Base-by-base conservation (phyloP, 2,797 vertebrate species). In the Numenius phaeopus region DNA sequence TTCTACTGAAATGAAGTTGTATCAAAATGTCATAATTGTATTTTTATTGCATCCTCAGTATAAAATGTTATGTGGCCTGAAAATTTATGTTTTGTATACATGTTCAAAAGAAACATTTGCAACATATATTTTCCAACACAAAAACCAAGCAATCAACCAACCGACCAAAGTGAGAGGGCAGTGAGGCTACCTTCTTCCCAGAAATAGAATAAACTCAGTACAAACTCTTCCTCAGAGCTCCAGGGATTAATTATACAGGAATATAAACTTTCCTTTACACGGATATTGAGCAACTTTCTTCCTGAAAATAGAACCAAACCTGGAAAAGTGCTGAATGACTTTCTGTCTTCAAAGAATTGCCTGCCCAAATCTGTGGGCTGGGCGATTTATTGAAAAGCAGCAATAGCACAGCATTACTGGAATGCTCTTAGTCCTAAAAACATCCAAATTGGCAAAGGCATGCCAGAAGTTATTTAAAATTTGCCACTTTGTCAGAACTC, bases 211-310 rank as follows among this genome's bases (percentile, higher is more conserved):
- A 64, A 77, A 4, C 30, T 82, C 27, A 29, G 7, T 62, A 29
- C 57, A 88, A 87, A 86, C 8, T 40, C 29, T 70, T 89, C 67
- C 27, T 89, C 82, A 73, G 62, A 79, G 44, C 57, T 92, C 82
- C 73, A 77, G 73, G 44, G 75, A 79, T 75, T 85, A 85, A 91
- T 92, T 91, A 83, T 62, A 50, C 49, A 83, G 44, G 59, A 90
- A 70, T 59, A 85, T 70, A 80, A 90, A 93, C 71, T 87, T 94
- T 67, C 52, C 75, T 87, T 47, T 70, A 42, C 30, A 57, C 1
- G 8, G 59, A 79, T 90, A 87, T 83, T 85, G 78, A 94, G 58
- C 32, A 90, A 70, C 30, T 90, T 95, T 88, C 50, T 92, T 93
- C 34, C 66, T 95, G 71, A 95, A 89, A 89, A 79, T 34, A 83